Conservation (phyloP, 2,113 vertebrate species). For the Ceuthmochares aereus region DNA sequence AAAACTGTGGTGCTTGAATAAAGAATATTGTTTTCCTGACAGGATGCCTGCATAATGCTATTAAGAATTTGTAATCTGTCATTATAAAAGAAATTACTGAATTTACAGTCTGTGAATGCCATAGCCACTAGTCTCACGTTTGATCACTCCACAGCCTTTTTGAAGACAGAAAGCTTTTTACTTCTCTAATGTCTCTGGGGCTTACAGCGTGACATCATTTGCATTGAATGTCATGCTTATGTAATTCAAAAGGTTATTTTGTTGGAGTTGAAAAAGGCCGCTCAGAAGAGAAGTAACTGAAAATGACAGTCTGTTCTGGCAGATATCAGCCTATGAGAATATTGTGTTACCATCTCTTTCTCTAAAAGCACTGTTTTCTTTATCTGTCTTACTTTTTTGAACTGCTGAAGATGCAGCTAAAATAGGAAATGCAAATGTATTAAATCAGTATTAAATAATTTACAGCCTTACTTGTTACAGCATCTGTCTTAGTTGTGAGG, state of each 20-base stretch:
- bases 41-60: neutral
- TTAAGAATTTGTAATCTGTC: conserved; percentile 38
- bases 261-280: neutral
- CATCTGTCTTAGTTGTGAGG: conserved; percentile 17
- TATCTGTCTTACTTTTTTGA: neutral
- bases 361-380: neutral
- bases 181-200: conserved; percentile 50
- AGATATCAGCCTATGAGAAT: neutral
- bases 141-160: neutral
- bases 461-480: neutral
- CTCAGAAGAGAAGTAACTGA: neutral
- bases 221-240: conserved; percentile 45
- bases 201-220: conserved; percentile 40
- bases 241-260: conserved; percentile 54
- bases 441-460: conserved; percentile 41
- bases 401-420: neutral
- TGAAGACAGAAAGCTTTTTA: conserved; percentile 52
- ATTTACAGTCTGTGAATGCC: conserved; percentile 32
- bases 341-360: neutral
- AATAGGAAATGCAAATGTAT: neutral
- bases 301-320: conserved; percentile 23
- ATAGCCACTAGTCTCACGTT: neutral
- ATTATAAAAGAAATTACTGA: conserved; percentile 36
- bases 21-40: neutral
- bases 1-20: neutral